Conservation (phyloP, 2,113 vertebrate genomes). For the Rhegmatorhina hoffmannsi region DNA sequence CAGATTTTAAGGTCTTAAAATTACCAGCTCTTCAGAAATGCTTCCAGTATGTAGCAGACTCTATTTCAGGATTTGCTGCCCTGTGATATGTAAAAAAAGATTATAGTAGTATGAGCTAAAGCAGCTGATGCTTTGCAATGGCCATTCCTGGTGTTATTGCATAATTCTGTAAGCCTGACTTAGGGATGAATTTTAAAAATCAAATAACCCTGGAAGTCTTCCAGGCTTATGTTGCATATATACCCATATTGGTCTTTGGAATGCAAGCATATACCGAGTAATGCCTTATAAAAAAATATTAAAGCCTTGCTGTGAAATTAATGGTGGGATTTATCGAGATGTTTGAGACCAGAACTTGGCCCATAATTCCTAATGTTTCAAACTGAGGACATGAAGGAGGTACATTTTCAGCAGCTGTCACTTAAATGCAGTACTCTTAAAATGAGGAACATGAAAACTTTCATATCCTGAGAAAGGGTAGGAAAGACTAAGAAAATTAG, state of each 20-base stretch:
- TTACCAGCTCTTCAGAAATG: not conserved
- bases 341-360: not conserved
- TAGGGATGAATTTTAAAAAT: slow-evolving; percentile 20
- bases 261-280: not conserved
- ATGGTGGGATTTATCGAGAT: not conserved
- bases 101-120: not conserved
- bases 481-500: not conserved
- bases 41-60: not conserved
- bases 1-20: slow-evolving; percentile 15
- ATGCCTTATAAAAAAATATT: not conserved
- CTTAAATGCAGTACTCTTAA: not conserved
- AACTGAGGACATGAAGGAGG: not conserved
- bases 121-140: not conserved
- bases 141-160: not conserved
- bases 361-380: not conserved
- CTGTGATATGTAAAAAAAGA: not conserved
- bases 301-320: not conserved
- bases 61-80: slow-evolving; percentile 1
- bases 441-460: not conserved
- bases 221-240: not conserved
- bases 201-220: slow-evolving; percentile 4
- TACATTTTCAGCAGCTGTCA: not conserved
- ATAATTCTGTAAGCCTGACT: not conserved
- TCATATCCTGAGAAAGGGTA: not conserved
- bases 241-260: not conserved